phyloP scores from a whole-genome alignment of 2,888 invertebrate species.

The Parelbella ahira region DNA sequence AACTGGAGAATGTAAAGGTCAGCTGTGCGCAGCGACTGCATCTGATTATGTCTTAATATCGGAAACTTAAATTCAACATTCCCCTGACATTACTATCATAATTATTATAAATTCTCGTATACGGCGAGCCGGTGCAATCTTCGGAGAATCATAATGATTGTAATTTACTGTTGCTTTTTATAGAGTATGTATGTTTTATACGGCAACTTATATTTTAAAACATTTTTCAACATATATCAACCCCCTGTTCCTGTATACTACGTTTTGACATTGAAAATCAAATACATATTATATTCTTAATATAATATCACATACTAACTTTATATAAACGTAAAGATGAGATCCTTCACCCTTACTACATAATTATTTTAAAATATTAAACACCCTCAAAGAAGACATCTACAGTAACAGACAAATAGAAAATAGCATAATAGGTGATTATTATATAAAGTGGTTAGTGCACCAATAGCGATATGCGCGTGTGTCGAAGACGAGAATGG shows the following conservation, averaged over 20 bases:
- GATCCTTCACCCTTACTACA: too few relatives aligned
- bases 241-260: too few relatives aligned
- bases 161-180: conserved; percentile 12
- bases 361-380: too few relatives aligned
- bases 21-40: conserved; percentile 4
- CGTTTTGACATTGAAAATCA: too few relatives aligned
- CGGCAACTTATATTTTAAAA: too few relatives aligned
- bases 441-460: conserved; percentile 4
- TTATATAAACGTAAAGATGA: too few relatives aligned
- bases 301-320: too few relatives aligned
- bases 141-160: conserved; percentile 11
- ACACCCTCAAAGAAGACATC: too few relatives aligned
- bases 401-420: too few relatives aligned
- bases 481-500: conserved; percentile 34
- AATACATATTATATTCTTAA: too few relatives aligned
- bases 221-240: too few relatives aligned
- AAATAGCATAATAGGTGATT: too few relatives aligned
- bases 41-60: conserved; percentile 50
- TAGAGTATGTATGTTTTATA: background rate
- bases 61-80: conserved; percentile 50
- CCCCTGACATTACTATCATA: conserved; percentile 44
- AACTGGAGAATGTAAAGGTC: conserved; percentile 10
- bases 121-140: conserved; percentile 14
- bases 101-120: conserved; percentile 17
- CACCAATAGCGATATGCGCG: conserved; percentile 26